Evolutionary conservation across 1,140 invertebrate genomes (phyloP).

Genomic region (Cataglyphis hispanica): DNA sequence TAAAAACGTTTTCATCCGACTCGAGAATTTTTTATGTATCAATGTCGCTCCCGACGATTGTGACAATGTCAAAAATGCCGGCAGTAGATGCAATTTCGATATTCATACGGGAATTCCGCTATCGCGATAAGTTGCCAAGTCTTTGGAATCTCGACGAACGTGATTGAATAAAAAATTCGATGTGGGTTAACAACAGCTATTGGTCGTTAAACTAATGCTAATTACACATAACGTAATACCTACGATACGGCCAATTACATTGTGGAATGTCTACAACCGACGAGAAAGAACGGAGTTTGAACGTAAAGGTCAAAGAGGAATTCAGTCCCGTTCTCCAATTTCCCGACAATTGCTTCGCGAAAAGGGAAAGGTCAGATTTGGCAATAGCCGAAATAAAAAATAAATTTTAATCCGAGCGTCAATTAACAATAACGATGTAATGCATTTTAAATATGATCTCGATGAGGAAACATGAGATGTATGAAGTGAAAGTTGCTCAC

Average conservation of each 20-base stretch:
- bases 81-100: not conserved
- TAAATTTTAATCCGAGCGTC: not conserved
- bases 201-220: slow-evolving; percentile 57
- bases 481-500: not conserved
- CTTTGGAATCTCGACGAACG: not conserved
- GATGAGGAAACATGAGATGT: not conserved
- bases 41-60: slow-evolving; percentile 29
- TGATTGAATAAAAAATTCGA: slow-evolving; percentile 52
- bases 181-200: slow-evolving; percentile 62
- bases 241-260: slow-evolving; percentile 29
- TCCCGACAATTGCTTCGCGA: slow-evolving; percentile 10
- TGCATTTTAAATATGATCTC: not conserved
- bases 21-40: slow-evolving; percentile 43
- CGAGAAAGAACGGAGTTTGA: slow-evolving; percentile 26
- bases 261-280: slow-evolving; percentile 31
- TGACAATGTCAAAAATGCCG: not conserved
- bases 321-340: slow-evolving; percentile 17
- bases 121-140: not conserved
- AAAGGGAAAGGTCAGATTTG: slow-evolving; percentile 37
- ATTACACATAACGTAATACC: slow-evolving; percentile 56
- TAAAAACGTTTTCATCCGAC: not conserved
- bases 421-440: not conserved
- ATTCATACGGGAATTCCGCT: not conserved
- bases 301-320: slow-evolving; percentile 44
- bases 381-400: slow-evolving; percentile 14